These are phyloP conservation scores for Eulemur mongoz DNA, from an alignment of 2,797 vertebrate species.

Conservation along the genomic window DNA sequence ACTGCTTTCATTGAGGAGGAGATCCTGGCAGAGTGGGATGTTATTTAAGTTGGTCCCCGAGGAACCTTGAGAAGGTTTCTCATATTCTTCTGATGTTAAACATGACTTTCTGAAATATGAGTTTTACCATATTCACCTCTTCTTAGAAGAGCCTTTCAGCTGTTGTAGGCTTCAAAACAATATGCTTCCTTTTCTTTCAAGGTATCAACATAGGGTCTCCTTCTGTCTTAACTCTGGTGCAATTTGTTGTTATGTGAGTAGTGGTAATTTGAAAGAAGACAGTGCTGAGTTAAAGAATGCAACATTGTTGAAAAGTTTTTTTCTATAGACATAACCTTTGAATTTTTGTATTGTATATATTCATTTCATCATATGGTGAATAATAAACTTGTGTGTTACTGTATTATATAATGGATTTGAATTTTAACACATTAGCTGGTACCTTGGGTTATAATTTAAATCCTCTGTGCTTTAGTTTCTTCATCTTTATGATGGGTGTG, in stretches of 20 bases:
- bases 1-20: background rate
- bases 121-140: background rate
- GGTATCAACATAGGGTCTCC: background rate
- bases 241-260: background rate
- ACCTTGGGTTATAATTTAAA: background rate
- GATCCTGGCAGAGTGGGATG: background rate
- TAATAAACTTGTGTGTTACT: background rate
- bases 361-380: background rate
- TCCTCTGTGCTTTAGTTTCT: background rate
- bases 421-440: background rate
- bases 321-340: background rate
- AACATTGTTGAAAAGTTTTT: background rate
- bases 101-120: background rate
- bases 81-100: background rate
- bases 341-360: background rate
- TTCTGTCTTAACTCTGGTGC: background rate
- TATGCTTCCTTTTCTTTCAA: background rate
- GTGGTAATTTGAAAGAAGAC: slow-evolving; percentile 8
- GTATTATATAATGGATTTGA: background rate
- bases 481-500: background rate
- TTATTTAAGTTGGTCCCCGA: background rate
- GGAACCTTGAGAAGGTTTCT: background rate
- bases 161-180: background rate
- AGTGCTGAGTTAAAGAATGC: background rate
- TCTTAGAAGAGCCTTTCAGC: background rate